Percentiles rank a stretch among this genome's conserved stretches.
Evolutionary conservation across 2,113 vertebrate species (phyloP).

Genomic region (Chionodraco myersi): DNA sequence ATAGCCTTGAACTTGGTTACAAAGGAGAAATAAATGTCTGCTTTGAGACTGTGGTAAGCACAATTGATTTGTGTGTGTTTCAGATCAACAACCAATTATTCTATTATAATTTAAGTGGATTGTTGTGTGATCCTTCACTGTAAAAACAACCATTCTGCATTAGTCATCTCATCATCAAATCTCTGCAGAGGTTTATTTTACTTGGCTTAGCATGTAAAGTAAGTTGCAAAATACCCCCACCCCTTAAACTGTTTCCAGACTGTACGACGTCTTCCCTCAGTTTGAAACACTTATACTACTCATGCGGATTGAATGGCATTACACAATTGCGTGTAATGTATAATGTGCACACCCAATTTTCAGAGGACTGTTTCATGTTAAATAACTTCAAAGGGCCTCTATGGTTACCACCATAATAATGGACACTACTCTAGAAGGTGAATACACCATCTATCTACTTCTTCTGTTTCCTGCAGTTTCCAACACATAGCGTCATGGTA

Average conservation of each 20-base stretch:
- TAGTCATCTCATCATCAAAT: conserved; percentile 71
- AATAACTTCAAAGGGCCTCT: conserved; percentile 62
- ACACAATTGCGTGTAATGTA: conserved; percentile 65
- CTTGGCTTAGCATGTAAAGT: conserved; percentile 51
- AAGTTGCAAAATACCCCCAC: conserved; percentile 62
- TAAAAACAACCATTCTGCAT: conserved; percentile 56
- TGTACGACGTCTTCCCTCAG: conserved; percentile 46
- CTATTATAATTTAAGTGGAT: conserved; percentile 12
- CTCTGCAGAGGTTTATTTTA: conserved; percentile 71
- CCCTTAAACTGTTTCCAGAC: conserved; percentile 74
- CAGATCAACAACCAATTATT: conserved; percentile 21
- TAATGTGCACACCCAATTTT: conserved; percentile 58
- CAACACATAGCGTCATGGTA: conserved; percentile 29
- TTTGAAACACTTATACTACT: conserved; percentile 58
- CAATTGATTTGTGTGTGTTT: conserved; percentile 1
- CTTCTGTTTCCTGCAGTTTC: conserved; percentile 22
- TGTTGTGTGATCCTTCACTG: conserved; percentile 44
- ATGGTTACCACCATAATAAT: conserved; percentile 58
- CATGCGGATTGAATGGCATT: conserved; percentile 59
- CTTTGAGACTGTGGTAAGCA: neutral
- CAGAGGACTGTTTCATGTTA: conserved; percentile 62
- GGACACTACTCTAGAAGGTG: conserved; percentile 37
- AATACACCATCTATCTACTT: conserved; percentile 23
- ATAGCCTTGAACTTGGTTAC: neutral
- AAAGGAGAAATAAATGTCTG: neutral